These are phyloP conservation scores for Eretmodus cyanostictus DNA, from an alignment of 2,113 vertebrate genomes.

Conservation along the genomic window DNA sequence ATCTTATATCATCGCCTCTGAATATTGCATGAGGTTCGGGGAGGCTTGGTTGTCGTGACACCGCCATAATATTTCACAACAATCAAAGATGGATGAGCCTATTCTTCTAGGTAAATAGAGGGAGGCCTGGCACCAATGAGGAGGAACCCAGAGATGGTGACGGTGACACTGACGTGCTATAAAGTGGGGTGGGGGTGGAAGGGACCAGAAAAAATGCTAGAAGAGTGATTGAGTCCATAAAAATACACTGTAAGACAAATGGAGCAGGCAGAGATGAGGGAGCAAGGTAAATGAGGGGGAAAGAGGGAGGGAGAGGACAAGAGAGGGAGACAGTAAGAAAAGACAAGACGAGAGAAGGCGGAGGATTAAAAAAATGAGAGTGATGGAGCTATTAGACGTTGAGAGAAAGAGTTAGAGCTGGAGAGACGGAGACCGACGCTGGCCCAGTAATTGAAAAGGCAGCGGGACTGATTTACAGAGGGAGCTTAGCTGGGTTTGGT, in stretches of 20 bases:
- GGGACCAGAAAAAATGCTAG: background rate
- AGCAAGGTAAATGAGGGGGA: conserved; percentile 39
- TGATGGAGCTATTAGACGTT: conserved; percentile 15
- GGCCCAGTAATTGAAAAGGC: conserved; percentile 53
- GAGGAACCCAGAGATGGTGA: conserved; percentile 16
- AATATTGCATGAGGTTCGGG: conserved; percentile 67
- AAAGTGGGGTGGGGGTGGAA: background rate
- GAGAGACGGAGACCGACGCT: conserved; percentile 11
- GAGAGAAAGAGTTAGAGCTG: conserved; percentile 37
- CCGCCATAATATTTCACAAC: conserved; percentile 61
- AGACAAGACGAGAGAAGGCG: background rate
- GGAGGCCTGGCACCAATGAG: conserved; percentile 11
- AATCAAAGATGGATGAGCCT: conserved; percentile 64
- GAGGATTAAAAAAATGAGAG: background rate
- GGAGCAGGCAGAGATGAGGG: conserved; percentile 3
- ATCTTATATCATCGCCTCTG: conserved; percentile 65
- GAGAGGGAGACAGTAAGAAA: conserved; percentile 19
- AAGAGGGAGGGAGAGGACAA: conserved; percentile 16
- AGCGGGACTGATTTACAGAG: conserved; percentile 48
- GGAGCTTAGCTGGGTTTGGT: conserved; percentile 18
- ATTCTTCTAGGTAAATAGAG: conserved; percentile 54
- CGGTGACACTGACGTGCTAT: background rate
- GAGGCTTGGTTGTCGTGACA: conserved; percentile 51
- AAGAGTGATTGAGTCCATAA: conserved; percentile 53
- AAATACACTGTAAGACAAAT: conserved; percentile 54